These are phyloP conservation scores for Lasioglossum baleicum DNA, from an alignment of 1,140 invertebrate species.

Conservation along the genomic window DNA sequence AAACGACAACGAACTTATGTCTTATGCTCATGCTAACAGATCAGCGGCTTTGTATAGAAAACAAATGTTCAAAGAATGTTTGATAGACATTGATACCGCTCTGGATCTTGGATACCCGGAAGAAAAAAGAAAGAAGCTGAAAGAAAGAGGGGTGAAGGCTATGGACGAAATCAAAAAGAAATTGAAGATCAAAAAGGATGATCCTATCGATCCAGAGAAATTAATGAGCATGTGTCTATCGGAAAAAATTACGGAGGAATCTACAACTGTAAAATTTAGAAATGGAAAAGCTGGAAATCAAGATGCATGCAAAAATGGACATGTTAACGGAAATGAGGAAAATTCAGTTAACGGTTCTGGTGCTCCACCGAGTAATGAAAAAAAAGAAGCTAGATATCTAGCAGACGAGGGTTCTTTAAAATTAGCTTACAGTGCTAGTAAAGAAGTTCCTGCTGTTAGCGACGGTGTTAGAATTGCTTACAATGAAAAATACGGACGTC, in stretches of 20 bases:
- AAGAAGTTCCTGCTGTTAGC: conserved; percentile 82
- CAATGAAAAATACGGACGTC: conserved; percentile 83
- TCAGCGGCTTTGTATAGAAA: conserved; percentile 78
- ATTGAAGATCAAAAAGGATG: conserved; percentile 40
- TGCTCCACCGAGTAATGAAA: background rate
- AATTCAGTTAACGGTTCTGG: background rate
- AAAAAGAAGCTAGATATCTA: conserved; percentile 65
- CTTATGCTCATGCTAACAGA: conserved; percentile 77
- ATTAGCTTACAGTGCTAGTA: conserved; percentile 72
- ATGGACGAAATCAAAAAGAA: conserved; percentile 66
- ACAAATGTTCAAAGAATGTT: conserved; percentile 76
- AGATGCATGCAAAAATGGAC: conserved; percentile 9
- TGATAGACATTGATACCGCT: conserved; percentile 77
- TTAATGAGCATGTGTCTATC: conserved; percentile 7
- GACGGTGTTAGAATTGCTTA: conserved; percentile 82
- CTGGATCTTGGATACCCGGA: conserved; percentile 74
- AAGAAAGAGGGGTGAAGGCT: conserved; percentile 71
- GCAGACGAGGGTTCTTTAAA: conserved; percentile 63
- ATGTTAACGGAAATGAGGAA: conserved; percentile 23
- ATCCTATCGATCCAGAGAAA: conserved; percentile 12
- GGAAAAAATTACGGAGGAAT: background rate
- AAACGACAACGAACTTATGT: conserved; percentile 68
- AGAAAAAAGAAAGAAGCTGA: conserved; percentile 72
- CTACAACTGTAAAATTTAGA: background rate
- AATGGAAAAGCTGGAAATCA: conserved; percentile 1